Percentiles rank a stretch among this genome's conserved stretches.
Conservation (phyloP, 2,888 invertebrate species). For the Athalia circularis region DNA sequence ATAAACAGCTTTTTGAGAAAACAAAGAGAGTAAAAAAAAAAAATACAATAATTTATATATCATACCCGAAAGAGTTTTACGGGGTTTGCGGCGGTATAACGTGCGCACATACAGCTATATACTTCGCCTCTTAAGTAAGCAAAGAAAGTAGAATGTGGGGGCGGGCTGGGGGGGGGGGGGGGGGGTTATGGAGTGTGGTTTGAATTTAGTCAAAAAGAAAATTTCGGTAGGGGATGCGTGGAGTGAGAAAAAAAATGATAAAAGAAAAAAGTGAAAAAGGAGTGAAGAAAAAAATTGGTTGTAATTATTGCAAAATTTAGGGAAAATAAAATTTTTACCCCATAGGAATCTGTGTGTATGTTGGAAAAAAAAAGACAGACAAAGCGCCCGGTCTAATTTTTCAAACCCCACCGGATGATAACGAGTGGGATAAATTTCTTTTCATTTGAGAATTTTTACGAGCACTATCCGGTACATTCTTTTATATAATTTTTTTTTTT, state of each 20-base stretch:
- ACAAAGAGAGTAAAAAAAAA: slow-evolving; percentile 62
- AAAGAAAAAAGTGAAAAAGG: not conserved
- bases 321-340: not conserved
- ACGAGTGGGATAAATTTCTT: slow-evolving; percentile 22
- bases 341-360: too few species aligned
- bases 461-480: slow-evolving; percentile 7
- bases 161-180: too few species aligned
- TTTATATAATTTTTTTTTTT: not conserved
- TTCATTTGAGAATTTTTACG: slow-evolving; percentile 9
- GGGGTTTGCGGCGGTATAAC: too few species aligned
- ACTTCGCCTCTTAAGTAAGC: not conserved
- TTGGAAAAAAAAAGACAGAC: too few species aligned
- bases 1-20: slow-evolving; percentile 65
- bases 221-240: slow-evolving; percentile 7
- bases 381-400: slow-evolving; percentile 6
- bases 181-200: too few species aligned
- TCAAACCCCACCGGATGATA: slow-evolving; percentile 29
- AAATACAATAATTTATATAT: not conserved
- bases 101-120: not conserved
- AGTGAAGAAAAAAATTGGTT: too few species aligned
- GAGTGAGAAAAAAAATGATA: not conserved
- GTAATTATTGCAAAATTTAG: too few species aligned
- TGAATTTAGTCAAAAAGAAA: slow-evolving; percentile 39
- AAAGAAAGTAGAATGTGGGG: not conserved
- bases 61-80: not conserved